A percentile compares a stretch with the other conserved stretches of the same genome.
Evolutionary conservation across 2,888 invertebrate genomes (phyloP).

Genomic region (Pteria penguin): DNA sequence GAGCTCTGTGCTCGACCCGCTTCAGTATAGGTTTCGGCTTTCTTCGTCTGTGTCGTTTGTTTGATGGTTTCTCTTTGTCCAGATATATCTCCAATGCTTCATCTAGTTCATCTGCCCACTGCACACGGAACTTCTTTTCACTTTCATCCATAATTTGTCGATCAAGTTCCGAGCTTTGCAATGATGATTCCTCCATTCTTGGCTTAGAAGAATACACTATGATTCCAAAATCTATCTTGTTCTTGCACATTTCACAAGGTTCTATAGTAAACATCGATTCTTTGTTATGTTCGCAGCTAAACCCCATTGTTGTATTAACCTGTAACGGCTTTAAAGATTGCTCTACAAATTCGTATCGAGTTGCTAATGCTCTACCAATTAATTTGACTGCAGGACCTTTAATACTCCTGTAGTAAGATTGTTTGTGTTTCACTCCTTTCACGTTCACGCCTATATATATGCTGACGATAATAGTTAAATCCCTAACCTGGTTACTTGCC

Average conservation of each 20-base stretch:
- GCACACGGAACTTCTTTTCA: neutral
- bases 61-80: neutral
- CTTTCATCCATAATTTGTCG: neutral
- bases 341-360: too few relatives aligned
- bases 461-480: neutral
- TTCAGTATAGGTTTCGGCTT: neutral
- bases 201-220: neutral
- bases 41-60: neutral
- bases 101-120: neutral
- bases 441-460: too few relatives aligned
- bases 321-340: too few relatives aligned
- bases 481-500: neutral
- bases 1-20: neutral
- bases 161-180: too few relatives aligned
- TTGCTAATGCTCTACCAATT: too few relatives aligned
- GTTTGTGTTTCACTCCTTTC: too few relatives aligned
- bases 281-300: neutral
- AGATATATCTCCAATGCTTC: neutral
- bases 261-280: neutral
- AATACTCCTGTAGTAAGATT: too few relatives aligned
- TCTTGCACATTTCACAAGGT: neutral
- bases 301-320: neutral
- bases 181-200: neutral
- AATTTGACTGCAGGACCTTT: too few relatives aligned
- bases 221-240: neutral